Conservation (phyloP, 1,140 invertebrate genomes). For the Drosophila malerkotliana region DNA sequence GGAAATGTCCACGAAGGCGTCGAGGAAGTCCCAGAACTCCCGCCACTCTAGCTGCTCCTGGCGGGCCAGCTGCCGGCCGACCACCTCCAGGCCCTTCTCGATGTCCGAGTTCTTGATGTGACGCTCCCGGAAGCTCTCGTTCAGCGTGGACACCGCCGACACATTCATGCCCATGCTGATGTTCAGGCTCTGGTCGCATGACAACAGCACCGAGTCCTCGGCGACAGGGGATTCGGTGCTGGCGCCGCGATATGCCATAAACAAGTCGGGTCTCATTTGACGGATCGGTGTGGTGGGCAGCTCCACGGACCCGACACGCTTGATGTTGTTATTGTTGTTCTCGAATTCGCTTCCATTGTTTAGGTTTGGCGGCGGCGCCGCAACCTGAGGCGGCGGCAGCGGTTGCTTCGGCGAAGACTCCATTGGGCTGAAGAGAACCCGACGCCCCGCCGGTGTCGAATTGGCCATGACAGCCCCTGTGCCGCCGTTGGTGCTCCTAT, state of each 20-base stretch:
- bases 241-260: slow-evolving; percentile 23
- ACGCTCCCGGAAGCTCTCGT: slow-evolving; percentile 73
- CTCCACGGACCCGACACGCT: not conserved
- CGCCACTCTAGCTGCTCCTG: slow-evolving; percentile 92
- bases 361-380: not conserved
- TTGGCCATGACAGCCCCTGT: not conserved
- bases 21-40: slow-evolving; percentile 95
- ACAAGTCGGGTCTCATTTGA: slow-evolving; percentile 29
- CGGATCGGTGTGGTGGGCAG: slow-evolving; percentile 43
- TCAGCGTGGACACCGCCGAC: slow-evolving; percentile 21
- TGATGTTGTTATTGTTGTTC: slow-evolving; percentile 49
- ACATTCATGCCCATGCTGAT: slow-evolving; percentile 10
- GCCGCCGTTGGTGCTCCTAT: slow-evolving; percentile 14
- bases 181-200: not conserved
- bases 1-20: slow-evolving; percentile 90
- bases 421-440: slow-evolving; percentile 32
- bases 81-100: slow-evolving; percentile 92
- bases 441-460: slow-evolving; percentile 4
- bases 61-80: slow-evolving; percentile 91
- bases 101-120: slow-evolving; percentile 89
- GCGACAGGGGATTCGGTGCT: not conserved
- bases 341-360: slow-evolving; percentile 39
- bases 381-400: not conserved
- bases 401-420: not conserved
- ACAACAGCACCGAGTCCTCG: slow-evolving; percentile 9